phyloP scores from a whole-genome alignment of 2,113 vertebrate genomes.

The Barbus barbus region DNA sequence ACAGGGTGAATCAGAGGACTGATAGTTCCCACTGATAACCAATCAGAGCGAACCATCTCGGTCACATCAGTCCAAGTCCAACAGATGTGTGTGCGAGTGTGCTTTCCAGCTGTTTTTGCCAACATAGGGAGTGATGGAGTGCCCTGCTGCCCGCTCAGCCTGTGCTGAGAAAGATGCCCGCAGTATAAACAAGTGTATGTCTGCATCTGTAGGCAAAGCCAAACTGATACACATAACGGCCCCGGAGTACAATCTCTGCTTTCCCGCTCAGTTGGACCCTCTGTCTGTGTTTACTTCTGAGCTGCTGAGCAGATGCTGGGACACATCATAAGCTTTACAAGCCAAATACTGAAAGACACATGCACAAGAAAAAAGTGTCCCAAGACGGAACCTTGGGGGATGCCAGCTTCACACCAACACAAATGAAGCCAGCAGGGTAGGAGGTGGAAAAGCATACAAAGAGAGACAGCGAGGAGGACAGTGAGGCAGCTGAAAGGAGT shows the following conservation, averaged over 20 bases:
- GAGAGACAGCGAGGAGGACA: neutral
- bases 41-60: neutral
- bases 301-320: conserved; percentile 29
- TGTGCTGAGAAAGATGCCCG: neutral
- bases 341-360: conserved; percentile 29
- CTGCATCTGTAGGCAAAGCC: neutral
- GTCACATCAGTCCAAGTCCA: neutral
- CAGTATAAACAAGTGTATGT: neutral
- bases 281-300: conserved; percentile 14
- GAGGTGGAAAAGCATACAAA: conserved; percentile 17
- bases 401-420: conserved; percentile 7
- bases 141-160: neutral
- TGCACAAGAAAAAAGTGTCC: conserved; percentile 39
- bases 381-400: conserved; percentile 12
- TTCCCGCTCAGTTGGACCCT: neutral
- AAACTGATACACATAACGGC: neutral
- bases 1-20: conserved; percentile 27
- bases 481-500: too few relatives aligned
- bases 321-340: conserved; percentile 21
- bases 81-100: neutral
- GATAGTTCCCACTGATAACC: conserved; percentile 22
- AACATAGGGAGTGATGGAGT: conserved; percentile 15
- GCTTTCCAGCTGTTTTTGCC: conserved; percentile 27
- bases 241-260: conserved; percentile 2
- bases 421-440: conserved; percentile 3